These are phyloP conservation scores for Octodon degus DNA, from an alignment of 2,113 vertebrate genomes.

Conservation along the genomic window DNA sequence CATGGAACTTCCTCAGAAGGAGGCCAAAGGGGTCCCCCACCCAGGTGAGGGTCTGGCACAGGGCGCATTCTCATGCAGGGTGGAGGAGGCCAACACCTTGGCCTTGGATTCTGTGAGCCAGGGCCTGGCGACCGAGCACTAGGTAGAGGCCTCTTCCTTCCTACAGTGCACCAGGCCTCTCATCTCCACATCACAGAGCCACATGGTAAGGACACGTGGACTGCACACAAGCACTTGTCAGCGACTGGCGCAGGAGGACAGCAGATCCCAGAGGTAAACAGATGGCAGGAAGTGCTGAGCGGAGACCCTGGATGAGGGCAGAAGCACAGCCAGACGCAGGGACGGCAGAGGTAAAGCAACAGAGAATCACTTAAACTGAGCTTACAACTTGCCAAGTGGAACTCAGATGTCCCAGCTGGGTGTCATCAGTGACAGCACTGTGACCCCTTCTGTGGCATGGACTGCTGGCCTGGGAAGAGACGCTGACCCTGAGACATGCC, in stretches of 20 bases:
- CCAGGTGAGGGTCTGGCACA: neutral
- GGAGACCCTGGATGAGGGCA: neutral
- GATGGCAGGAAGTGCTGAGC: neutral
- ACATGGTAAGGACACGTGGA: too few relatives aligned
- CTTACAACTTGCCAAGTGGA: neutral
- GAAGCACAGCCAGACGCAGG: neutral
- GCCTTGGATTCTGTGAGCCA: neutral
- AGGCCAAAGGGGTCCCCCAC: neutral
- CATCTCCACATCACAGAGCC: rapidly evolving
- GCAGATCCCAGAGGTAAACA: neutral
- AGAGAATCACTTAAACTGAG: neutral
- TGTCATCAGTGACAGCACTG: neutral
- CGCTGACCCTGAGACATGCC: neutral
- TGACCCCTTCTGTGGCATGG: neutral
- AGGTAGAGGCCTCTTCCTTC: neutral
- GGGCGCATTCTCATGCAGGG: too few relatives aligned
- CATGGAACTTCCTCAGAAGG: neutral
- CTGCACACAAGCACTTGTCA: neutral
- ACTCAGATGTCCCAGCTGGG: neutral
- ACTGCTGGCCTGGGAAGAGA: neutral
- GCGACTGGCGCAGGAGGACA: neutral
- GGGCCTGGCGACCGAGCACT: neutral
- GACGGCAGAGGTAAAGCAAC: neutral
- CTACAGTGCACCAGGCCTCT: neutral
- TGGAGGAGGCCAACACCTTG: neutral